phyloP scores from a whole-genome alignment of 2,113 vertebrate genomes.

The Menidia beryllina region DNA sequence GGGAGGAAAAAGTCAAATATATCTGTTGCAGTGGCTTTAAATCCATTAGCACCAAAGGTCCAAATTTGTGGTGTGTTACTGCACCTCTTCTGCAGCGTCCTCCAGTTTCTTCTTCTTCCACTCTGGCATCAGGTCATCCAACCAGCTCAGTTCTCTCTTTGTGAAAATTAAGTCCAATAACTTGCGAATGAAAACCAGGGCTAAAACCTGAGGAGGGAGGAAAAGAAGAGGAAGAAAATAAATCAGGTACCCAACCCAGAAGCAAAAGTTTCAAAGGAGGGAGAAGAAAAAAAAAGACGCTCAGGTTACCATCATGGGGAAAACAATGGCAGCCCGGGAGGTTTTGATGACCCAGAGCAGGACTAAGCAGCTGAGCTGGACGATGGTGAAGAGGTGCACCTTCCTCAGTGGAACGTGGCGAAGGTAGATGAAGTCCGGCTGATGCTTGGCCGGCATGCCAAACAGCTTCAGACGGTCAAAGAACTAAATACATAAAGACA shows the following conservation, averaged over 20 bases:
- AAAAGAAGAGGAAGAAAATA: neutral
- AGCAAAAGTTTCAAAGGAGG: conserved; percentile 12
- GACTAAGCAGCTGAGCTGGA: conserved; percentile 93
- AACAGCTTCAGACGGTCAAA: conserved; percentile 96
- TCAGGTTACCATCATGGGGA: conserved; percentile 96
- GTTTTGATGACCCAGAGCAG: conserved; percentile 98
- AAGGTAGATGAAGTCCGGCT: conserved; percentile 98
- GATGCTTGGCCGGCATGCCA: conserved; percentile 98
- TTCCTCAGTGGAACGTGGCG: conserved; percentile 97
- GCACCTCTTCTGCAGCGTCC: conserved; percentile 94
- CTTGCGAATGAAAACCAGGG: conserved; percentile 96
- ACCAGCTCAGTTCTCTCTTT: conserved; percentile 96
- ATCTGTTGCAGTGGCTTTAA: neutral
- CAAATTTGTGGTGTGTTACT: neutral
- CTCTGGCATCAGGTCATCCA: conserved; percentile 98
- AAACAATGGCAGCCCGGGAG: conserved; percentile 95
- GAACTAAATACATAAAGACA: conserved; percentile 79
- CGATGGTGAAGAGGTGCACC: conserved; percentile 95
- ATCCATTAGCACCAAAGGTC: neutral
- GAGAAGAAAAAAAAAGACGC: neutral
- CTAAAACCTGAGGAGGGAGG: conserved; percentile 87
- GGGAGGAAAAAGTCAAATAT: neutral
- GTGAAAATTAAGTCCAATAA: conserved; percentile 95
- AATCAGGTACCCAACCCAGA: neutral
- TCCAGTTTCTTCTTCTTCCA: conserved; percentile 99